These are phyloP conservation scores for Hydra vulgaris DNA, from an alignment of 30 jellyfish, hydroid and myxozoan genomes.

Conservation along the genomic window DNA sequence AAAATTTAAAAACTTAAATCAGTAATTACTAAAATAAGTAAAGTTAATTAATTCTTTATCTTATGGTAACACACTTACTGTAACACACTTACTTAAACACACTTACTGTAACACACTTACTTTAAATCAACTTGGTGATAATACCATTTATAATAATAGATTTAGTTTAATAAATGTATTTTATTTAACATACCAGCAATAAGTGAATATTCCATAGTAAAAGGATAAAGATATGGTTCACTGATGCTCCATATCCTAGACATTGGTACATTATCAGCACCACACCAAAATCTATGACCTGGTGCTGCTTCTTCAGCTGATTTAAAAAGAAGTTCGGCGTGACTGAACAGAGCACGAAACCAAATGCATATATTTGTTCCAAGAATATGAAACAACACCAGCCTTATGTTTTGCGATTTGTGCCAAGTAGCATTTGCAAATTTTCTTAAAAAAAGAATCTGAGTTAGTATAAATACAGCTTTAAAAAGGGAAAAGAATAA, in stretches of 20 bases:
- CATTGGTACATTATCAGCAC: constrained; percentile 60
- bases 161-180: too few relatives aligned
- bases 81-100: too few relatives aligned
- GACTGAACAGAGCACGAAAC: constrained; percentile 93
- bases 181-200: constrained; percentile 45
- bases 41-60: not conserved
- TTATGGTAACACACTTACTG: too few relatives aligned
- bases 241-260: constrained; percentile 66
- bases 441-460: constrained; percentile 66
- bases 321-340: constrained; percentile 45
- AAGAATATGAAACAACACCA: constrained; percentile 78
- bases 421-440: constrained; percentile 88
- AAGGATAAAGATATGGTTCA: constrained; percentile 86
- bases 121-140: too few relatives aligned
- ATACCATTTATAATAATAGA: too few relatives aligned
- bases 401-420: constrained; percentile 80
- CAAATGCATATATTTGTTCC: constrained; percentile 89
- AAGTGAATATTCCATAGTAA: constrained; percentile 88
- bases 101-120: too few relatives aligned
- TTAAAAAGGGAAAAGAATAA: constrained; percentile 71
- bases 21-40: not conserved
- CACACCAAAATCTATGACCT: constrained; percentile 38
- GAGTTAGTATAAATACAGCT: constrained; percentile 60
- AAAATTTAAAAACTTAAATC: too few relatives aligned
- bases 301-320: constrained; percentile 3